A percentile compares a stretch with the other conserved stretches of the same genome.
Evolutionary conservation across 1,140 invertebrate species (phyloP).

Genomic region (Hirudo medicinalis): DNA sequence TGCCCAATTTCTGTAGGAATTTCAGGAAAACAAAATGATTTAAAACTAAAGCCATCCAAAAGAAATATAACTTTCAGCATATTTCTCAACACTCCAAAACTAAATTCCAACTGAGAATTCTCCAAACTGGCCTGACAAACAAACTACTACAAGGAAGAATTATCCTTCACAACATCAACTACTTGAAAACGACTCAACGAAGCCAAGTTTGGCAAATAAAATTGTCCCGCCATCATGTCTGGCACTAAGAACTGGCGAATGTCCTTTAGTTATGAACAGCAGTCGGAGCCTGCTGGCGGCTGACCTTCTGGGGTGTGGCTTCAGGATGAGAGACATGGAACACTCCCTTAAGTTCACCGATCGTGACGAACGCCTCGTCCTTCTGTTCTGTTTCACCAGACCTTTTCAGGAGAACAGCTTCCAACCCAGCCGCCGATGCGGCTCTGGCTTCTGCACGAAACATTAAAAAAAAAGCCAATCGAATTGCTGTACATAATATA

Average conservation of each 20-base stretch:
- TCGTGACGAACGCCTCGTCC: background rate
- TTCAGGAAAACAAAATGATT: too few species aligned
- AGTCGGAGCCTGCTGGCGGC: background rate
- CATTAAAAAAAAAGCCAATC: background rate
- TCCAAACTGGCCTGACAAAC: too few species aligned
- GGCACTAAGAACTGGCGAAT: background rate
- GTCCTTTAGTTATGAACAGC: too few species aligned
- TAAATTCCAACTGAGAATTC: too few species aligned
- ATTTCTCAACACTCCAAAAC: too few species aligned
- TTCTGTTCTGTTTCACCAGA: background rate
- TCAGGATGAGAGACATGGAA: constrained; percentile 5
- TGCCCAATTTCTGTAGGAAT: too few species aligned
- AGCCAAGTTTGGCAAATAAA: too few species aligned
- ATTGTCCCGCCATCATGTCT: background rate
- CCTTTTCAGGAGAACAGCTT: background rate
- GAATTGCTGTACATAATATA: background rate
- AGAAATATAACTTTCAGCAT: too few species aligned
- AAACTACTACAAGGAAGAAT: too few species aligned
- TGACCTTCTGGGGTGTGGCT: constrained; percentile 2
- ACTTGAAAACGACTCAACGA: too few species aligned
- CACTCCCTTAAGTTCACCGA: background rate
- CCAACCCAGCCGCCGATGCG: background rate
- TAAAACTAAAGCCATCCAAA: too few species aligned
- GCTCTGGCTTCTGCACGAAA: background rate
- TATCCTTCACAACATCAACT: too few species aligned